Base-by-base conservation (phyloP, 2,888 invertebrate species). In the Leptinotarsa peninsularis region DNA sequence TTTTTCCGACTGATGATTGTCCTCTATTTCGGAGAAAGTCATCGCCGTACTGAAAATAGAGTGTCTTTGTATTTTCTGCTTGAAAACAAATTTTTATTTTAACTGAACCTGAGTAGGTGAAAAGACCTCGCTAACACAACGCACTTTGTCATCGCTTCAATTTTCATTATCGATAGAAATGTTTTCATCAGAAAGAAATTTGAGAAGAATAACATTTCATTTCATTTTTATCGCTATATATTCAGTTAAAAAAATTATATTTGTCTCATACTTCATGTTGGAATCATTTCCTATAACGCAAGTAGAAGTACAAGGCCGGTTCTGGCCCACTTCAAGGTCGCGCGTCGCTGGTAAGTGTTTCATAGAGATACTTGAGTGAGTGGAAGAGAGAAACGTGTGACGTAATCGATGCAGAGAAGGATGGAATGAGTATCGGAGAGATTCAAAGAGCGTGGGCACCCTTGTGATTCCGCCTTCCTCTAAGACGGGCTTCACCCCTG, bases 261-360 rank as follows among this genome's bases (percentile, higher is more conserved):
- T 52, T 23, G 54, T 68, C 18, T 52, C 54, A 52, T 68, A 49
- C 23, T 52, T 52, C 10, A 15, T 54, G 18, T 68, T 17, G 23
- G 52, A 68, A 52, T 68, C 67, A 23, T 68, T 68, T 68, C 67
- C 67, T 54, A 68, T 4, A n/a, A 67, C 50, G n/a, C 50, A 15
- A 23, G 23, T 23, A 23, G 23, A 23, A 3, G 23, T 0, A 23
- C 23, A 23, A 23, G 4, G 23, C 23, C 23, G 23, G 23, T 23
- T 23, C 23, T 23, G 23, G 23, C 23, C 23, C 4, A 4, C 3
- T 23, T 23, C 4, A 23, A n/a, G n/a, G n/a, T n/a, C n/a, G n/a
- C n/a, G n/a, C n/a, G n/a, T n/a, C n/a, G n/a, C n/a, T n/a, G n/a
- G 23, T 23, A 23, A 23, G 23, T 23, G 4, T 23, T 23, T 23